Percentiles rank a stretch among this genome's conserved stretches.
These are phyloP conservation scores for Sesia bembeciformis DNA, from an alignment of 2,888 invertebrate species.

Conservation along the genomic window DNA sequence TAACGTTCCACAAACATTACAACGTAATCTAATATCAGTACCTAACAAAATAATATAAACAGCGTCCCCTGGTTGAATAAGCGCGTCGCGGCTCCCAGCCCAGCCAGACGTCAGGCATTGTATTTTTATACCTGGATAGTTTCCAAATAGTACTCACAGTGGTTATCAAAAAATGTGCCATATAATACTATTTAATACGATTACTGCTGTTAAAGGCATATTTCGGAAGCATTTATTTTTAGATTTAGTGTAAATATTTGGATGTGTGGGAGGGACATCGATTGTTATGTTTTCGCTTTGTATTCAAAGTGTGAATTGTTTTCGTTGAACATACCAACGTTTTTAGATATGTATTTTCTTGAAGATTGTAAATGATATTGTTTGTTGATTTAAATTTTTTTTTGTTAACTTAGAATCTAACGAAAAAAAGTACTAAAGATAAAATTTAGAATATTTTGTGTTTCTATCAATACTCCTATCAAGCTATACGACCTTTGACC, in stretches of 20 bases:
- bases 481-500: no score
- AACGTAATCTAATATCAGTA: background rate
- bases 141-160: slow-evolving; percentile 59
- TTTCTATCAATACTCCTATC: no score
- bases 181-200: slow-evolving; percentile 23
- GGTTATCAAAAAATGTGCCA: slow-evolving; percentile 37
- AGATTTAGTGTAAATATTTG: slow-evolving; percentile 17
- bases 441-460: no score
- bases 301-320: no score
- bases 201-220: slow-evolving; percentile 6
- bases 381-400: no score
- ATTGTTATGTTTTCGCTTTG: background rate
- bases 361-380: no score
- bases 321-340: no score
- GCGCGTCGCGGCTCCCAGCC: slow-evolving; percentile 32
- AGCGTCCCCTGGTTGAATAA: background rate
- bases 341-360: no score
- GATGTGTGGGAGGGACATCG: slow-evolving; percentile 1
- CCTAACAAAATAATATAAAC: slow-evolving; percentile 1
- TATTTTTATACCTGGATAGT: slow-evolving; percentile 67
- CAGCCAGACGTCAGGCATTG: slow-evolving; percentile 56
- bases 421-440: no score
- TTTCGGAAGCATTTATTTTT: slow-evolving; percentile 13
- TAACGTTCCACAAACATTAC: background rate
- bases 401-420: no score